A percentile compares a stretch with the other conserved stretches of the same genome.
Conservation (phyloP, 2,888 invertebrate species). For the Diarsia rubi region DNA sequence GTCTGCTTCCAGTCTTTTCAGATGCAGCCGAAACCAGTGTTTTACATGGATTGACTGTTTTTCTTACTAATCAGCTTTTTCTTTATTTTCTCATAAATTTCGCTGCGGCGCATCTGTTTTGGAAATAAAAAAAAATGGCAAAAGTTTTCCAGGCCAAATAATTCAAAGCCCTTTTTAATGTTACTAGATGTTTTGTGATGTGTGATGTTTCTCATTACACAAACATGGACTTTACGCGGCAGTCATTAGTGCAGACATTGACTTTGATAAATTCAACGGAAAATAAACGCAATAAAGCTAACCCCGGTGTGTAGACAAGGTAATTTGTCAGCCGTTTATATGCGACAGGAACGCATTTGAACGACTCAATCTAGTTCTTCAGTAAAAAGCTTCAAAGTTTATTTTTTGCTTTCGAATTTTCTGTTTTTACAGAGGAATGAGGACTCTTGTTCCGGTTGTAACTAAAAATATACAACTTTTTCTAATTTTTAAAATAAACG, state of each 20-base stretch:
- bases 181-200: not conserved
- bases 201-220: not conserved
- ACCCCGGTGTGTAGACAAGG: slow-evolving; percentile 16
- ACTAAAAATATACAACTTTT: not conserved
- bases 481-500: not conserved
- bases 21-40: too few species aligned
- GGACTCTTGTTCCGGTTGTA: slow-evolving; percentile 10
- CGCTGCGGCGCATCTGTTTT: too few species aligned
- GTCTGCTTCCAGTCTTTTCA: too few species aligned
- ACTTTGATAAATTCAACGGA: slow-evolving; percentile 39
- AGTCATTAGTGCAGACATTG: slow-evolving; percentile 30
- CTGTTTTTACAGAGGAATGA: slow-evolving; percentile 21
- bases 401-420: slow-evolving; percentile 2
- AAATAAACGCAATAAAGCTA: slow-evolving; percentile 26
- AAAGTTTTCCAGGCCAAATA: too few species aligned
- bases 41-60: too few species aligned
- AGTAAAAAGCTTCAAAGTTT: not conserved
- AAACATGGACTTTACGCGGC: not conserved
- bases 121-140: too few species aligned
- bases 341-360: slow-evolving; percentile 35
- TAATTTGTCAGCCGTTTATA: slow-evolving; percentile 51
- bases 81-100: not conserved
- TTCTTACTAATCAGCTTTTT: not conserved
- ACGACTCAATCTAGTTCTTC: slow-evolving; percentile 6
- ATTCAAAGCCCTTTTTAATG: not conserved